A percentile compares a stretch with the other conserved stretches of the same genome.
phyloP scores from a whole-genome alignment of 37 sponge, comb jelly and placozoan genomes.

The Cliona cf. orientalis region DNA sequence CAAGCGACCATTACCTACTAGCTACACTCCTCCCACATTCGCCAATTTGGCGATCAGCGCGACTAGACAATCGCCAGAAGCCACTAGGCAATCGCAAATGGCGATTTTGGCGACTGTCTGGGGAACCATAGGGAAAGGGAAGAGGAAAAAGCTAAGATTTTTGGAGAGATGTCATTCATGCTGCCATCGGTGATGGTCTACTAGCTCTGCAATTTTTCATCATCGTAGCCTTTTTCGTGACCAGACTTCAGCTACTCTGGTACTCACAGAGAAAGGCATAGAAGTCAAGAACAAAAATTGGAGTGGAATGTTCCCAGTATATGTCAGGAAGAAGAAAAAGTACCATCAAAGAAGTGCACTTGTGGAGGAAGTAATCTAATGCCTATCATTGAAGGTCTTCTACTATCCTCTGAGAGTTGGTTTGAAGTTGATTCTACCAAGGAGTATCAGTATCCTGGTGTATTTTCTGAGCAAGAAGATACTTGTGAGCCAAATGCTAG shows the following conservation, averaged over 20 bases:
- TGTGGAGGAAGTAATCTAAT: neutral
- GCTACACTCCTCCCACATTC: too few species aligned
- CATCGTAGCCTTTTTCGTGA: slow-evolving; percentile 1
- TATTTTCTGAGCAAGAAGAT: neutral
- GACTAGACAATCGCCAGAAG: too few species aligned
- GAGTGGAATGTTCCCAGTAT: neutral
- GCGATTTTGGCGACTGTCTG: too few species aligned
- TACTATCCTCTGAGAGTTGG: slow-evolving; percentile 4
- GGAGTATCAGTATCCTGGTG: neutral
- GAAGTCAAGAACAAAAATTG: too few species aligned
- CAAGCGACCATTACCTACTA: too few species aligned
- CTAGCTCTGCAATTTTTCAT: neutral
- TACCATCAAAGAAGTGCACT: neutral
- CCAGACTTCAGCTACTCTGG: neutral
- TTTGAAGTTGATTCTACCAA: neutral
- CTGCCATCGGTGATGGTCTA: slow-evolving; percentile 8
- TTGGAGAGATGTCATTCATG: neutral
- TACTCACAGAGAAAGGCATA: neutral
- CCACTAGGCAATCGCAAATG: too few species aligned
- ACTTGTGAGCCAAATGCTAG: neutral
- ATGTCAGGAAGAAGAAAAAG: neutral
- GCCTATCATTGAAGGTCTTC: neutral
- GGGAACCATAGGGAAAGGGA: neutral
- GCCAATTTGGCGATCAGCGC: too few species aligned
- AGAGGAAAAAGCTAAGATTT: neutral